These are phyloP conservation scores for Vimba vimba DNA, from an alignment of 2,113 vertebrate species.

Conservation along the genomic window DNA sequence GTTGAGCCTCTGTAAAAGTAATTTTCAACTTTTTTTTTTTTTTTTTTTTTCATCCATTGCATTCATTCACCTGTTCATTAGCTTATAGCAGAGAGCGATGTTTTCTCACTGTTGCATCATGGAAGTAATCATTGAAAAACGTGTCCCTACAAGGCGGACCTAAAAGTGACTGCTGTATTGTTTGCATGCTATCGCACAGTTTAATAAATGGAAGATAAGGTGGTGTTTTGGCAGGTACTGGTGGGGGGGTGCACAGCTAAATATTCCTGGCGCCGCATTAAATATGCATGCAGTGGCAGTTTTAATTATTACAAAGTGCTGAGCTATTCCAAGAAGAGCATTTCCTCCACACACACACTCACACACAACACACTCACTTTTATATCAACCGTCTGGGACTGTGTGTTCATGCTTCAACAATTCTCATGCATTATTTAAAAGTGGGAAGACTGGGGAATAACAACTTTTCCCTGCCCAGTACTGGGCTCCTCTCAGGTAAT, in stretches of 20 bases:
- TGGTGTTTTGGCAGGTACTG: conserved; percentile 52
- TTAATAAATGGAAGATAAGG: conserved; percentile 38
- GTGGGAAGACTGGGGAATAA: conserved; percentile 56
- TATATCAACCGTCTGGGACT: conserved; percentile 61
- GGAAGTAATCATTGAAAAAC: neutral
- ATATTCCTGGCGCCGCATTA: conserved; percentile 59
- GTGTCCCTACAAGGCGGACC: neutral
- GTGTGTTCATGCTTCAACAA: conserved; percentile 66
- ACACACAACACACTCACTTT: conserved; percentile 25
- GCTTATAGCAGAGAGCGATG: neutral
- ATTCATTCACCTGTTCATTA: neutral
- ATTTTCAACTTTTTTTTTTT: neutral
- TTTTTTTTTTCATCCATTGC: neutral
- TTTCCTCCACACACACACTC: conserved; percentile 23
- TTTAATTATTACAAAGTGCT: conserved; percentile 77
- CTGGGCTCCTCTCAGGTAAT: conserved; percentile 60
- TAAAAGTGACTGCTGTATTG: conserved; percentile 28
- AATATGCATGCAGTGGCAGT: conserved; percentile 64
- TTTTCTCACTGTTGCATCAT: conserved; percentile 35
- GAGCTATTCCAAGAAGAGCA: conserved; percentile 55
- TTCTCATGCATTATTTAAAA: conserved; percentile 77
- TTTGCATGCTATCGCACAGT: conserved; percentile 33
- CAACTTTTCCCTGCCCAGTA: conserved; percentile 65
- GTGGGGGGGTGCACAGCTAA: conserved; percentile 43
- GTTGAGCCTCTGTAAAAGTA: neutral